Evolutionary conservation across 1,140 invertebrate species (phyloP).

Genomic region (Laupala kohalensis): DNA sequence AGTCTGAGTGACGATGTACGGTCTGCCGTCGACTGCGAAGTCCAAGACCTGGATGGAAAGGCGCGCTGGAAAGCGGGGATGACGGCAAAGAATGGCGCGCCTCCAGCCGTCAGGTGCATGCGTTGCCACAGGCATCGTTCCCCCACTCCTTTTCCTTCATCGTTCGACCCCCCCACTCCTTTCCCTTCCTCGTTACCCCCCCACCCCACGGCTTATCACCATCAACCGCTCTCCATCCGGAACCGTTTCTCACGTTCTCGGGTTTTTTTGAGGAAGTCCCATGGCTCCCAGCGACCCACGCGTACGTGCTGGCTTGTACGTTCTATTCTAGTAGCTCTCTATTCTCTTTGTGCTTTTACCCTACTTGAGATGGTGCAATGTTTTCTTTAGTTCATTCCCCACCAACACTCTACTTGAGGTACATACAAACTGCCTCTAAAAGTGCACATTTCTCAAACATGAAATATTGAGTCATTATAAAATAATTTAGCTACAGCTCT

Average conservation of each 20-base stretch:
- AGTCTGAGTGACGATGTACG: not conserved
- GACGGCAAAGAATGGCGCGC: not conserved
- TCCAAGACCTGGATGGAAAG: not conserved
- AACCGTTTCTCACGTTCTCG: not conserved
- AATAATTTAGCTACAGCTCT: too few relatives aligned
- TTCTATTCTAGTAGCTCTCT: not conserved
- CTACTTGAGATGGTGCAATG: not conserved
- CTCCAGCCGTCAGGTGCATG: not conserved
- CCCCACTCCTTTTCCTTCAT: slow-evolving; percentile 7
- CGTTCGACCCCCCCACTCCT: not conserved
- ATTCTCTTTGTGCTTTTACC: not conserved
- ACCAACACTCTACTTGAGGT: too few relatives aligned
- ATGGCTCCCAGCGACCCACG: too few relatives aligned
- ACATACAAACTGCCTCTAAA: too few relatives aligned
- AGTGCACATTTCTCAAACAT: too few relatives aligned
- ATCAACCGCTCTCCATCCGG: not conserved
- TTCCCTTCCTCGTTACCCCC: too few relatives aligned
- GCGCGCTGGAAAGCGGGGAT: not conserved
- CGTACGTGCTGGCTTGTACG: not conserved
- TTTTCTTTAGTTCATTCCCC: not conserved
- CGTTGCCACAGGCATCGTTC: not conserved
- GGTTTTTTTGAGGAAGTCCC: too few relatives aligned
- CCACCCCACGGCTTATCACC: not conserved
- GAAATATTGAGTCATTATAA: too few relatives aligned
- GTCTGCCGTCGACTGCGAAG: not conserved